Conservation (phyloP, 1,140 invertebrate genomes). For the Achroia grisella region DNA sequence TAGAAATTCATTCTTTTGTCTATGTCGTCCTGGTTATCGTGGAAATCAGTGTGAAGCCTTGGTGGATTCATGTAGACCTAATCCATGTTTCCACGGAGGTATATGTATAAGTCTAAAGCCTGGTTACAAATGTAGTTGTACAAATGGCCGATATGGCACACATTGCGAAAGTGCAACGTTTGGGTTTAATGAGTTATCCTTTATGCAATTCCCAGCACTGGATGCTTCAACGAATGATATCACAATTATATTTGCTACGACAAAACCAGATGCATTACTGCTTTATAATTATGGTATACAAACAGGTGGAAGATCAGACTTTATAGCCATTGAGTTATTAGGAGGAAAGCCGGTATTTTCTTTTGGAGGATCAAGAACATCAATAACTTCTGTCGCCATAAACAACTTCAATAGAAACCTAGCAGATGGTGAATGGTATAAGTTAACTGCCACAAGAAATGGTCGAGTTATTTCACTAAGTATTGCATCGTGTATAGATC, state of each 20-base stretch:
- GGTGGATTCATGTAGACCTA: slow-evolving; percentile 90
- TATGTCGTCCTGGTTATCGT: slow-evolving; percentile 90
- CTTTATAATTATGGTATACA: slow-evolving; percentile 93
- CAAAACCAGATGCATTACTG: slow-evolving; percentile 87
- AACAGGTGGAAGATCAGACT: slow-evolving; percentile 91
- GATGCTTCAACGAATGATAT: slow-evolving; percentile 93
- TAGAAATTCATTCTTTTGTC: slow-evolving; percentile 90
- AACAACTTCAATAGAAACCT: slow-evolving; percentile 77
- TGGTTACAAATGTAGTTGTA: slow-evolving; percentile 91
- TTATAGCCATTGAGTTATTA: slow-evolving; percentile 91
- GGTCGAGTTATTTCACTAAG: slow-evolving; percentile 89
- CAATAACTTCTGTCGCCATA: slow-evolving; percentile 85
- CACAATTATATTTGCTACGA: slow-evolving; percentile 92
- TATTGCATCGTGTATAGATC: slow-evolving; percentile 85
- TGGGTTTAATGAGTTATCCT: slow-evolving; percentile 92
- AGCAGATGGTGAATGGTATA: slow-evolving; percentile 92
- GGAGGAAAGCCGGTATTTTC: slow-evolving; percentile 89
- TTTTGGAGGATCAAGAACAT: slow-evolving; percentile 89
- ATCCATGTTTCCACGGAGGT: slow-evolving; percentile 91
- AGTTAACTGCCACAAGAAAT: slow-evolving; percentile 92
- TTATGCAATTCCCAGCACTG: slow-evolving; percentile 88
- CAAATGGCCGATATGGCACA: slow-evolving; percentile 88
- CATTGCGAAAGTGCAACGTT: slow-evolving; percentile 93
- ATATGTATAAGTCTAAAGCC: slow-evolving; percentile 87
- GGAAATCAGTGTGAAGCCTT: slow-evolving; percentile 91